Evolutionary conservation across 2,113 vertebrate genomes (phyloP), one percentile per base, ranked within the genome.

Genomic region (Equus przewalskii): DNA sequence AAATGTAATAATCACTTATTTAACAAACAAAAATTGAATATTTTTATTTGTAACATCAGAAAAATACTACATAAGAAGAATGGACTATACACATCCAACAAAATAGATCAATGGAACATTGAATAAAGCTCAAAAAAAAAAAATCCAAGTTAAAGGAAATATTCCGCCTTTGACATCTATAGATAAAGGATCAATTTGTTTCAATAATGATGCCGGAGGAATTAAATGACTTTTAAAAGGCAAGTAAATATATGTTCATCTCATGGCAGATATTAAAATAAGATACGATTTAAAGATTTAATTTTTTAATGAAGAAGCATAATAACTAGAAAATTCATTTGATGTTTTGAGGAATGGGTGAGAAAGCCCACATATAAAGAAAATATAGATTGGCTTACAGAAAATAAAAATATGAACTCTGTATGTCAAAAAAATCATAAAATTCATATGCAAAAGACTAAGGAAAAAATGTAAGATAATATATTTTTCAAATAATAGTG

Each of bases 71-170:
- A n/a, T 81, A 56, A 64, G 54, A 72, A 69, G 7, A 73, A 72
- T 64, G 26, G 14, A 67, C 9, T 58, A n/a, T 11, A n/a, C 1
- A 89, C n/a, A 36, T 21, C 5, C 28, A 46, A 16, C 0, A 90
- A 84, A 90, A 76, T 75, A n/a, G 30, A 46, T 79, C 44, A 73
- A 16, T 51, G 54, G 26, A 62, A 73, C 44, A 78, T 7, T 46
- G 69, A 91, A 89, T 9, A 62, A 78, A 49, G 41, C 7, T 33
- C 16, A 7, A 33, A 51, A 70, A 36, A 36, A 36, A 36, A 12
- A 79, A 85, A 91, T 79, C 30, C 51, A 91, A 85, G 19, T 91
- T 60, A 60, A 69, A 91, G 41, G 22, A 91, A 76, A 58, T 84
- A 58, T 76, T 69, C n/a, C 54, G 21, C 24, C 14, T 70, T 41